Evolutionary conservation across 2,797 vertebrate species (phyloP).

Genomic region (Myotis vivesi): DNA sequence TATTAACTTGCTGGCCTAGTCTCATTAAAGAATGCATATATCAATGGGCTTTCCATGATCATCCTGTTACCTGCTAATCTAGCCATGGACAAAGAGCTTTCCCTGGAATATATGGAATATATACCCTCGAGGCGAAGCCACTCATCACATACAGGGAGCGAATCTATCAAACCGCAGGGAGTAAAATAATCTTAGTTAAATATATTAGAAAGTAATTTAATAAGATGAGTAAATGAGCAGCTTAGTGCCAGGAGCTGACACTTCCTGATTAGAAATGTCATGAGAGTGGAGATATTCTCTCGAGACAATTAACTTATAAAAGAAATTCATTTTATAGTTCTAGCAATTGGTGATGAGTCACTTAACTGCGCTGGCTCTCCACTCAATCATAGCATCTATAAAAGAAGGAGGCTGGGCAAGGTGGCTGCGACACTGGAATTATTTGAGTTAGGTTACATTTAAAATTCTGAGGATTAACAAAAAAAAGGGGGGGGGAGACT

Average conservation of each 20-base stretch:
- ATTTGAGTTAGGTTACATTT: background rate
- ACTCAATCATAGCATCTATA: background rate
- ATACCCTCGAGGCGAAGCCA: background rate
- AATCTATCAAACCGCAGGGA: conserved; percentile 42
- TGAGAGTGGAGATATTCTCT: conserved; percentile 46
- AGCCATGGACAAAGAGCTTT: conserved; percentile 3
- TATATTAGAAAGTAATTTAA: conserved; percentile 65
- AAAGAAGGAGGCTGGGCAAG: background rate
- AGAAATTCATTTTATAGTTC: conserved; percentile 59
- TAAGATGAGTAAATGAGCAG: conserved; percentile 55
- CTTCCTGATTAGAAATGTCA: conserved; percentile 56
- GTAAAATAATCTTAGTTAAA: conserved; percentile 68
- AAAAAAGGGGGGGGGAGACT: background rate
- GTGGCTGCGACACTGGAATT: background rate
- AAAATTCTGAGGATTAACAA: background rate
- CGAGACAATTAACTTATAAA: conserved; percentile 45
- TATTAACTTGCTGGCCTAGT: background rate
- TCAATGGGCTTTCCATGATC: background rate
- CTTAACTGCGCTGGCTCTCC: background rate
- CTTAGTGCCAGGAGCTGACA: conserved; percentile 33
- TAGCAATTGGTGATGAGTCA: conserved; percentile 55
- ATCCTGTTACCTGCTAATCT: background rate
- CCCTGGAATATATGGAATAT: background rate
- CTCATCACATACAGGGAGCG: background rate
- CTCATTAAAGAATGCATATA: background rate